phyloP scores from a whole-genome alignment of 2,113 vertebrate species.

The Percina caprodes region DNA sequence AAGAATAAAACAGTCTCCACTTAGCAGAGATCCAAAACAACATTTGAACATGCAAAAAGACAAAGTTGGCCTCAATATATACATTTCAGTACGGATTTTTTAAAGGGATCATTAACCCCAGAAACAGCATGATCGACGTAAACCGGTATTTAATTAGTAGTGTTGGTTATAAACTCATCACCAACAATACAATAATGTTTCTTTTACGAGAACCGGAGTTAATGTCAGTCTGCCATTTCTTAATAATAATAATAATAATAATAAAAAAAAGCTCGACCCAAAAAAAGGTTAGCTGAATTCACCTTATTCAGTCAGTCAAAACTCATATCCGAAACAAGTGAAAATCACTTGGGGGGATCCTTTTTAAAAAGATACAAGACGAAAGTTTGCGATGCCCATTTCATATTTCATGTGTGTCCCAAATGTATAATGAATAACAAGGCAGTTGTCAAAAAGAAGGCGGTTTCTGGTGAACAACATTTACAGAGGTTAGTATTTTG shows the following conservation, averaged over 20 bases:
- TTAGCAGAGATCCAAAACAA: constrained; percentile 68
- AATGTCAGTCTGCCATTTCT: constrained; percentile 27
- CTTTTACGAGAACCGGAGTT: constrained; percentile 26
- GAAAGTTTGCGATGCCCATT: constrained; percentile 40
- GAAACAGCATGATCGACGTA: constrained; percentile 27
- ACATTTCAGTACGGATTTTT: constrained; percentile 44
- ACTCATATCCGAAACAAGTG: constrained; percentile 39
- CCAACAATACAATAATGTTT: constrained; percentile 29
- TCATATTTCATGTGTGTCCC: constrained; percentile 35
- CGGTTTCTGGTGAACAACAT: constrained; percentile 79
- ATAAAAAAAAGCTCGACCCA: constrained; percentile 10
- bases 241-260: not conserved
- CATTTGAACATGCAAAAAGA: constrained; percentile 79
- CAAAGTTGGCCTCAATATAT: constrained; percentile 69
- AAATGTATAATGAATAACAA: constrained; percentile 68
- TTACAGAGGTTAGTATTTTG: constrained; percentile 75
- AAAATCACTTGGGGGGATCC: constrained; percentile 37
- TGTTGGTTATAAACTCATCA: constrained; percentile 45
- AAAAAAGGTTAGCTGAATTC: constrained; percentile 32
- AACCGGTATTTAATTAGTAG: constrained; percentile 50
- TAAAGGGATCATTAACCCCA: constrained; percentile 15
- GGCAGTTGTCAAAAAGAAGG: constrained; percentile 81
- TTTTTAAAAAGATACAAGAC: constrained; percentile 50
- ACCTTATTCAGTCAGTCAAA: constrained; percentile 32
- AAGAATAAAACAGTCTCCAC: constrained; percentile 60